Evolutionary conservation across 2,113 vertebrate species (phyloP).

Genomic region (Saguinus imperator): DNA sequence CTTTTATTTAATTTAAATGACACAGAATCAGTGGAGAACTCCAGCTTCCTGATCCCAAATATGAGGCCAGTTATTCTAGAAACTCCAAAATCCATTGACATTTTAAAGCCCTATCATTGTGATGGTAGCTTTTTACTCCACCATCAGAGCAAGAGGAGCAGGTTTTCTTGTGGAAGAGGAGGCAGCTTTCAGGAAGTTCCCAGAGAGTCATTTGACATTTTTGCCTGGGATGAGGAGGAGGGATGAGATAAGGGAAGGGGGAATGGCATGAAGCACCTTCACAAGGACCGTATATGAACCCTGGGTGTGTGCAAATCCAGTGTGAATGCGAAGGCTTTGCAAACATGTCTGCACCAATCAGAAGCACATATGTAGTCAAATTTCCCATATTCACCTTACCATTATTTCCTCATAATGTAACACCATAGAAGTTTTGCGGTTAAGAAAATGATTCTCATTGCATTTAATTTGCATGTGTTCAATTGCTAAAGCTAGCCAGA

Average conservation of each 20-base stretch:
- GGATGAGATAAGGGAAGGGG: conserved; percentile 24
- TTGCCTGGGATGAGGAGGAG: conserved; percentile 39
- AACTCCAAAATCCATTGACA: not conserved
- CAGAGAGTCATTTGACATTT: conserved; percentile 30
- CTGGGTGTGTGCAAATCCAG: not conserved
- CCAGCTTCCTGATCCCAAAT: not conserved
- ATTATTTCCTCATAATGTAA: not conserved
- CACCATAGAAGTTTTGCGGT: not conserved
- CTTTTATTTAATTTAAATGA: conserved; percentile 1
- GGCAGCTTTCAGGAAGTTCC: conserved; percentile 64
- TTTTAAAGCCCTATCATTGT: not conserved
- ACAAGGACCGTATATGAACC: not conserved
- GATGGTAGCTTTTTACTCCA: not conserved
- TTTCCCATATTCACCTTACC: not conserved
- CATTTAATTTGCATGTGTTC: not conserved
- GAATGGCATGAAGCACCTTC: not conserved
- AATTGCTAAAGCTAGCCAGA: not conserved
- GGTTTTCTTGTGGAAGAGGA: conserved; percentile 44
- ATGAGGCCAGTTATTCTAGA: not conserved
- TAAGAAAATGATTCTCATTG: not conserved
- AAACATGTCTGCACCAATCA: not conserved
- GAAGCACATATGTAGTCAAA: not conserved
- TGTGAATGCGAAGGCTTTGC: not conserved
- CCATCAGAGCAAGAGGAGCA: conserved; percentile 7
- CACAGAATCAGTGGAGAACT: not conserved